Evolutionary conservation across 2,113 vertebrate species (phyloP).

Genomic region (Tiliqua scincoides): DNA sequence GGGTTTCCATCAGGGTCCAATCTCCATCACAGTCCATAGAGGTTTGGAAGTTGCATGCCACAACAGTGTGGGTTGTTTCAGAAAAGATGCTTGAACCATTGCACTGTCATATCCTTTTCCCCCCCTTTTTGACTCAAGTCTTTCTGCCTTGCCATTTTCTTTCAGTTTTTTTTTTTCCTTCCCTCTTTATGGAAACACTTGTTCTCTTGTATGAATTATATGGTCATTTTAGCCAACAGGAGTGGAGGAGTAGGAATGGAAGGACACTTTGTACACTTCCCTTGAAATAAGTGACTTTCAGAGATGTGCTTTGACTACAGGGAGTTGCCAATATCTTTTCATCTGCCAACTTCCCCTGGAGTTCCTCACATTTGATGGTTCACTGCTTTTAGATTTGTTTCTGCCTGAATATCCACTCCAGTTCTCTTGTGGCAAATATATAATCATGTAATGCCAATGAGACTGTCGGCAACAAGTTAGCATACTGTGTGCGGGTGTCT

Average conservation of each 20-base stretch:
- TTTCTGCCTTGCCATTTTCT: neutral
- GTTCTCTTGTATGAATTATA: neutral
- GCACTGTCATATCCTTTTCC: neutral
- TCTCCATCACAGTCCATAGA: too few relatives aligned
- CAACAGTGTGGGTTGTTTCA: neutral
- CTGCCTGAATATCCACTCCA: constrained; percentile 26
- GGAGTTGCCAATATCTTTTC: constrained; percentile 55
- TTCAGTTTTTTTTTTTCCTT: neutral
- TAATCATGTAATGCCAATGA: constrained; percentile 11
- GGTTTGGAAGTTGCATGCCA: neutral
- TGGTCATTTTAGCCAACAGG: neutral
- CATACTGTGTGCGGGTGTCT: neutral
- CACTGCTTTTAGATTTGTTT: constrained; percentile 61
- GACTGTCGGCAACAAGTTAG: constrained; percentile 50
- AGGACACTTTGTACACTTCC: constrained; percentile 20
- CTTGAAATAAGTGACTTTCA: constrained; percentile 34
- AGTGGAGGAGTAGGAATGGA: neutral
- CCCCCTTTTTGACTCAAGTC: neutral
- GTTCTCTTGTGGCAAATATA: constrained; percentile 57
- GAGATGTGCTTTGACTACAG: constrained; percentile 48
- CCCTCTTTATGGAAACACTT: constrained; percentile 2
- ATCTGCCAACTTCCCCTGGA: constrained; percentile 54
- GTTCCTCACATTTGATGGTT: constrained; percentile 44
- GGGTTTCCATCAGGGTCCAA: too few relatives aligned
- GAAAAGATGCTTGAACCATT: neutral